A percentile compares a stretch with the other conserved stretches of the same genome.
Evolutionary conservation across 2,797 vertebrate genomes (phyloP).

Genomic region (Geotria australis): DNA sequence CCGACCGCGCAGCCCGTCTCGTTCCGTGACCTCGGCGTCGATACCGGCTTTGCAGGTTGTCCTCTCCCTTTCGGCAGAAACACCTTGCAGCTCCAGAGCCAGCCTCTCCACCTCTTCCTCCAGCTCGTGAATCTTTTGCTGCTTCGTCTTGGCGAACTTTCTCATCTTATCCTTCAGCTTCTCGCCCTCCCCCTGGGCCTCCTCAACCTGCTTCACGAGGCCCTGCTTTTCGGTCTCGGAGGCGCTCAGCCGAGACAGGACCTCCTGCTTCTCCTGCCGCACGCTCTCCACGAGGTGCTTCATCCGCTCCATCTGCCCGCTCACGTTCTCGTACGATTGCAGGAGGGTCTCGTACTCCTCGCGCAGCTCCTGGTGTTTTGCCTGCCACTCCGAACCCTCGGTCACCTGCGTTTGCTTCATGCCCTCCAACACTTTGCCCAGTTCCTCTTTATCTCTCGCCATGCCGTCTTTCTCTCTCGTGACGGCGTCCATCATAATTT

Average conservation of each 20-base stretch:
- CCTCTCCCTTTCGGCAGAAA: not conserved
- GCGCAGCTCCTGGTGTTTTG: conserved; percentile 38
- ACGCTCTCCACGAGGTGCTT: conserved; percentile 40
- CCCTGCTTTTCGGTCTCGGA: conserved; percentile 29
- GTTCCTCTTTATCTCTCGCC: conserved; percentile 32
- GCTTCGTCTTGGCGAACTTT: conserved; percentile 80
- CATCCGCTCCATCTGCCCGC: conserved; percentile 55
- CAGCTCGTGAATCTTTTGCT: conserved; percentile 70
- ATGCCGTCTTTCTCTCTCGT: conserved; percentile 33
- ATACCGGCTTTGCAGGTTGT: too few relatives aligned
- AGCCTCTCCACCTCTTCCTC: conserved; percentile 81
- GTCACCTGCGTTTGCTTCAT: conserved; percentile 17
- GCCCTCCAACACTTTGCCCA: conserved; percentile 20
- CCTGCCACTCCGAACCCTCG: conserved; percentile 24
- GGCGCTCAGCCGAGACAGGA: conserved; percentile 20
- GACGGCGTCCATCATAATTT: conserved; percentile 29
- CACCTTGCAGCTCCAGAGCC: conserved; percentile 11
- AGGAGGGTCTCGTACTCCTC: conserved; percentile 81
- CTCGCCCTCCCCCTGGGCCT: conserved; percentile 38
- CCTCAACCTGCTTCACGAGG: conserved; percentile 25
- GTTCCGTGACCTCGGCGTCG: too few relatives aligned
- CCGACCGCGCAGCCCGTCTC: too few relatives aligned
- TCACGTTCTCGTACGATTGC: conserved; percentile 78
- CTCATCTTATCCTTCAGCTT: conserved; percentile 78
- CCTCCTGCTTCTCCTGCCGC: conserved; percentile 54